These are phyloP conservation scores for Heliconius melpomene DNA, from an alignment of 1,140 invertebrate species.

Conservation along the genomic window DNA sequence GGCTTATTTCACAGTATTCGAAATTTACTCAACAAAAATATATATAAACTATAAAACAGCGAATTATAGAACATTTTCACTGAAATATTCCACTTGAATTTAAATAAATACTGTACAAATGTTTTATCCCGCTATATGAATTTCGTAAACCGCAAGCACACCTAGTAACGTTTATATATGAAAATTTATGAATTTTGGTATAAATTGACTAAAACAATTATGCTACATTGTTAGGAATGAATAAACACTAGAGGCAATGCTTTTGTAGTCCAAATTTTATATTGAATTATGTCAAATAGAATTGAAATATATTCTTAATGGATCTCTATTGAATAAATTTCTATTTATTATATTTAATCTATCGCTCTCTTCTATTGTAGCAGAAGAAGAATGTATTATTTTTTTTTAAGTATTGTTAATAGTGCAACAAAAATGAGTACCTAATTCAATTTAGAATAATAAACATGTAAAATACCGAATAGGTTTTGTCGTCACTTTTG, in stretches of 20 bases:
- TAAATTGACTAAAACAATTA: background rate
- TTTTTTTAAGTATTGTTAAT: no score
- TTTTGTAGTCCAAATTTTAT: background rate
- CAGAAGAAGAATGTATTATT: no score
- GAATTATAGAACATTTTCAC: background rate
- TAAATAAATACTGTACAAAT: background rate
- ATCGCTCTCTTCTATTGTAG: no score
- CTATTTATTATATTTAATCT: no score
- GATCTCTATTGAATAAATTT: no score
- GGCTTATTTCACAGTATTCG: no score
- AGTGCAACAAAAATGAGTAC: no score
- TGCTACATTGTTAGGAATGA: background rate
- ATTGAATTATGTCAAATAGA: background rate
- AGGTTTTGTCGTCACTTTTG: no score
- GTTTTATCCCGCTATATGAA: background rate
- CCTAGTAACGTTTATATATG: slow-evolving; percentile 6
- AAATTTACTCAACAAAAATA: background rate
- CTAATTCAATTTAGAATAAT: no score
- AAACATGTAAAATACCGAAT: no score
- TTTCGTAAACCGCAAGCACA: background rate
- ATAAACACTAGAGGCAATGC: background rate
- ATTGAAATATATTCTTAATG: no score
- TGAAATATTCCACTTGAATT: background rate
- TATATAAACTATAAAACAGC: background rate
- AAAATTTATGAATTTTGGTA: background rate